These are phyloP conservation scores for Steatornis caripensis DNA, from an alignment of 2,113 vertebrate species.

Conservation along the genomic window DNA sequence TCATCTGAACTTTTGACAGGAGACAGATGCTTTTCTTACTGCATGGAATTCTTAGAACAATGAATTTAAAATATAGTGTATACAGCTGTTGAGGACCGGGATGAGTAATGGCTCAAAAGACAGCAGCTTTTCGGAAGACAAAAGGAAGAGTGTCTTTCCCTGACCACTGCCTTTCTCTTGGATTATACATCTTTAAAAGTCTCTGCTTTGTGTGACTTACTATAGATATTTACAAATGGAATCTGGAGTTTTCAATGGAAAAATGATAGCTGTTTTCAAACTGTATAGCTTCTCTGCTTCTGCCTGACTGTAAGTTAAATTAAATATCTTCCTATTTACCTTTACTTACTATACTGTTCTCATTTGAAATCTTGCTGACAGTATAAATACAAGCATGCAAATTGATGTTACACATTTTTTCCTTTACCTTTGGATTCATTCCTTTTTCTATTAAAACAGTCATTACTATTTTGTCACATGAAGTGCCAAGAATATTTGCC, in stretches of 20 bases:
- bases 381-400: background rate
- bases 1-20: background rate
- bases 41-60: background rate
- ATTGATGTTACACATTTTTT: background rate
- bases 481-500: background rate
- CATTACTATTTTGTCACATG: background rate
- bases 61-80: background rate
- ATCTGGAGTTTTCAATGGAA: background rate
- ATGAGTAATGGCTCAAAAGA: background rate
- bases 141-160: background rate
- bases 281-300: background rate
- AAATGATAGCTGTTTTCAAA: background rate
- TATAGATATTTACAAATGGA: background rate
- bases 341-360: background rate
- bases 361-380: background rate
- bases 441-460: background rate
- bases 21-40: background rate
- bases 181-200: background rate
- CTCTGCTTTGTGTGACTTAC: background rate
- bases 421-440: background rate
- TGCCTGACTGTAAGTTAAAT: background rate
- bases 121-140: background rate
- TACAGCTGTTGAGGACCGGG: background rate
- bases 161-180: background rate
- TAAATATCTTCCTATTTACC: background rate